Conservation (phyloP, 2,797 vertebrate genomes). For the Lagodon rhomboides region DNA sequence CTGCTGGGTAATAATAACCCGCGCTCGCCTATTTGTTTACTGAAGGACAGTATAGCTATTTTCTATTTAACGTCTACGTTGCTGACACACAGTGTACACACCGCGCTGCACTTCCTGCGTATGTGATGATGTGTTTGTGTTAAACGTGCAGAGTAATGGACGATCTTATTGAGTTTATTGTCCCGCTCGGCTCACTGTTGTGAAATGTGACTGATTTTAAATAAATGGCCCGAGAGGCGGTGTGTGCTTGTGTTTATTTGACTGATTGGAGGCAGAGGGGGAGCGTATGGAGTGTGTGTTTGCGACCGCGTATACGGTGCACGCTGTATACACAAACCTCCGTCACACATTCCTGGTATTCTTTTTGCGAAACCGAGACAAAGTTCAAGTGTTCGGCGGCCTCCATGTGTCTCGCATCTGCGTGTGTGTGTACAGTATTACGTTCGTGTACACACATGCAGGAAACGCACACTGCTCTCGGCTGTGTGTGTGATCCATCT, state of each 20-base stretch:
- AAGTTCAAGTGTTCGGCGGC: conserved; percentile 30
- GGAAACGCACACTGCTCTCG: conserved; percentile 1
- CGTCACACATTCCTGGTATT: conserved; percentile 7
- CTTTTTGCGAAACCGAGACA: conserved; percentile 6
- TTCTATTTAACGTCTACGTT: conserved; percentile 37
- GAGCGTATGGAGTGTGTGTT: background rate
- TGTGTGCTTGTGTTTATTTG: conserved; percentile 31
- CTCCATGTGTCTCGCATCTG: conserved; percentile 26
- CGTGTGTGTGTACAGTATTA: conserved; percentile 4
- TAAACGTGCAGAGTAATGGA: conserved; percentile 14
- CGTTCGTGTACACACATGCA: conserved; percentile 5
- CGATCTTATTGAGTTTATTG: conserved; percentile 20
- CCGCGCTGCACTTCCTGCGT: conserved; percentile 33
- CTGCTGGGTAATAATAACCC: conserved; percentile 53
- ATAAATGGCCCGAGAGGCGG: conserved; percentile 42
- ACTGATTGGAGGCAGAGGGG: too few relatives aligned
- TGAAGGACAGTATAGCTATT: conserved; percentile 47
- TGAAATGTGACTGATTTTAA: conserved; percentile 44
- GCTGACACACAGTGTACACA: conserved; percentile 47
- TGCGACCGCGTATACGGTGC: background rate
- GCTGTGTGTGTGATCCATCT: conserved; percentile 39
- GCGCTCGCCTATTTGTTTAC: conserved; percentile 50
- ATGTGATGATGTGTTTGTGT: conserved; percentile 37
- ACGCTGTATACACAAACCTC: conserved; percentile 16
- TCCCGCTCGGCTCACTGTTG: conserved; percentile 19